Evolutionary conservation across 2,113 vertebrate genomes (phyloP), one percentile per base, ranked within the genome.

Genomic region (Lampris incognitus): DNA sequence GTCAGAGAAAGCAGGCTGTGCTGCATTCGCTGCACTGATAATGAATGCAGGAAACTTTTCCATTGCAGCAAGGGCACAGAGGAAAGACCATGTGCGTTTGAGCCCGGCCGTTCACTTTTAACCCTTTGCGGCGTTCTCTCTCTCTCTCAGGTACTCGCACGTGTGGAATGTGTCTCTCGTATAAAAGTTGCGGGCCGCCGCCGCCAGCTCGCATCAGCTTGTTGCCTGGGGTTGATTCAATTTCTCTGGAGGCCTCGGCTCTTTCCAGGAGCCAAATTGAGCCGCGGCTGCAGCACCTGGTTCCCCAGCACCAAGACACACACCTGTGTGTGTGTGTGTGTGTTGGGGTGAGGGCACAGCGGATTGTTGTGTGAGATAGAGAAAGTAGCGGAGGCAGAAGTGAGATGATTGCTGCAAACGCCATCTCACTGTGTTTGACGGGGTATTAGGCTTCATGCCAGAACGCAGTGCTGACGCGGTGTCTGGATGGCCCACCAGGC

Each of bases 401-500:
- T 36, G 67, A 68, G 84, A 66, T 40, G 72, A 78, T 69, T 55
- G 24, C 49, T 52, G 72, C 68, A 13, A 71, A 60, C 55, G 54
- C 68, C 50, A 42, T 65, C 58, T 69, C 0, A 1, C 66, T 56
- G 87, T 75, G 69, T 84, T 76, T 52, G 59, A 64, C 59, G 50
- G 59, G 41, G 77, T 59, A 61, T 89, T 80, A 85, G 74, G 78
- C 86, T 86, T 82, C 81, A 71, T 68, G 59, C 36, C 37, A 8
- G 69, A 49, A 57, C 55, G 79, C 73, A 0, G 74, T 11, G 42
- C 59, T 81, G 80, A 78, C 54, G 44, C 64, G 80, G 69, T 67
- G 37, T 71, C 69, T 73, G 60, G 49, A 75, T 72, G 48, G 42
- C 62, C 49, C 65, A 68, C 42, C 71, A 69, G 67, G 60, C 62